Conservation (phyloP, 2,113 vertebrate species). For the Gadus chalcogrammus region DNA sequence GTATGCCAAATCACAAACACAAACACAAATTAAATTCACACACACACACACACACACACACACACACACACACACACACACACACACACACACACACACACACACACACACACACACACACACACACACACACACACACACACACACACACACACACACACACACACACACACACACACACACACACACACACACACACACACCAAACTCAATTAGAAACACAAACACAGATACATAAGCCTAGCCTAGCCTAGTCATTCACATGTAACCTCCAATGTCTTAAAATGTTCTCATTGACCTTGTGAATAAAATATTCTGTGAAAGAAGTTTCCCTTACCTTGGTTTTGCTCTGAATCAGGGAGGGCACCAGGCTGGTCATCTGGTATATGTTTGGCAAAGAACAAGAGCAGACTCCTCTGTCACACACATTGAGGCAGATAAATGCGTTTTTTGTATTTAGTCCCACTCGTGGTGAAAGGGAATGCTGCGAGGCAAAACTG, state of each 20-base stretch:
- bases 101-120: too few relatives aligned
- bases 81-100: too few relatives aligned
- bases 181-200: too few relatives aligned
- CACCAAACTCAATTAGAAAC: too few relatives aligned
- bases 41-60: too few relatives aligned
- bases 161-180: too few relatives aligned
- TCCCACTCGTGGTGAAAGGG: slow-evolving; percentile 51
- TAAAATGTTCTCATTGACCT: too few relatives aligned
- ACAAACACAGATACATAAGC: too few relatives aligned
- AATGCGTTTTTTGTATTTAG: slow-evolving; percentile 52
- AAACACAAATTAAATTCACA: not conserved
- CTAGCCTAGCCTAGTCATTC: too few relatives aligned
- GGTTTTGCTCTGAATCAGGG: slow-evolving; percentile 69
- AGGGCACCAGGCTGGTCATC: slow-evolving; percentile 72
- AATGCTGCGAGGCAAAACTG: slow-evolving; percentile 37
- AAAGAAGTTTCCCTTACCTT: slow-evolving; percentile 66
- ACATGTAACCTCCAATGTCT: not conserved
- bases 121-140: too few relatives aligned
- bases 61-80: too few relatives aligned
- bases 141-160: too few relatives aligned
- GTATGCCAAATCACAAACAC: not conserved
- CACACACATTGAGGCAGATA: slow-evolving; percentile 74
- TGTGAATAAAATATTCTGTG: not conserved
- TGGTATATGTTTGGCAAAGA: slow-evolving; percentile 71
- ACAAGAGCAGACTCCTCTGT: slow-evolving; percentile 68